Evolutionary conservation across 2,888 invertebrate genomes (phyloP), one percentile per base, ranked within the genome.

Genomic region (Dolichopus griseipennis): DNA sequence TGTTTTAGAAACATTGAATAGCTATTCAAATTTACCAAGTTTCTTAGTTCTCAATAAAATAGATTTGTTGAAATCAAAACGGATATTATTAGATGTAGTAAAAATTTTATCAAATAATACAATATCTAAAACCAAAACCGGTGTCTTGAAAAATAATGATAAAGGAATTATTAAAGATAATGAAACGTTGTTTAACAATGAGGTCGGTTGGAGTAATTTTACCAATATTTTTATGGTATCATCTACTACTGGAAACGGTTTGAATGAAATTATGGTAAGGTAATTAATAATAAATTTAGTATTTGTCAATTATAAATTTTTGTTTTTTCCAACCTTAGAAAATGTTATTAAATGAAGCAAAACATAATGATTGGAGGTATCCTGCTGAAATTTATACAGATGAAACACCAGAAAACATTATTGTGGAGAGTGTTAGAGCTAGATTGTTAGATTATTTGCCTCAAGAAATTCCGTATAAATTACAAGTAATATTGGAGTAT

Each of bases 1-100:
- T 78, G 83, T 95, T 0, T 77, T 92, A 3, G 83, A 87, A 41
- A 83, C 93, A 69, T 81, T 97, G 5, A 84, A 89, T 71, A 78
- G 85, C 10, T 84, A 88, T 75, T 82, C 84, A 1, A 78, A 84
- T 6, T 82, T 84, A 69, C 87, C 88, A 0, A 87, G 87, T 73
- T 87, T 97, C 75, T 83, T 98, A 21, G 86, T 97, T 68, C 81
- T 98, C 21, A 99, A 98, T 80, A 98, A 98, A 90, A 85, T 92
- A 66, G 92, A 92, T 79, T 79, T 83, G 62, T 74, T 90, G 75
- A 90, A 87, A 78, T 89, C 84, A 27, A 93, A 90, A 79, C 83
- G 85, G 73, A 87, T 88, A 69, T 79, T 97, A n/a, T 81, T 97
- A 63, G 86, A 90, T 64, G 75, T 91, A 18, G 88, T 90, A 0